Evolutionary conservation across 2,797 vertebrate genomes (phyloP), one percentile per base, ranked within the genome.

Genomic region (Tapera naevia): DNA sequence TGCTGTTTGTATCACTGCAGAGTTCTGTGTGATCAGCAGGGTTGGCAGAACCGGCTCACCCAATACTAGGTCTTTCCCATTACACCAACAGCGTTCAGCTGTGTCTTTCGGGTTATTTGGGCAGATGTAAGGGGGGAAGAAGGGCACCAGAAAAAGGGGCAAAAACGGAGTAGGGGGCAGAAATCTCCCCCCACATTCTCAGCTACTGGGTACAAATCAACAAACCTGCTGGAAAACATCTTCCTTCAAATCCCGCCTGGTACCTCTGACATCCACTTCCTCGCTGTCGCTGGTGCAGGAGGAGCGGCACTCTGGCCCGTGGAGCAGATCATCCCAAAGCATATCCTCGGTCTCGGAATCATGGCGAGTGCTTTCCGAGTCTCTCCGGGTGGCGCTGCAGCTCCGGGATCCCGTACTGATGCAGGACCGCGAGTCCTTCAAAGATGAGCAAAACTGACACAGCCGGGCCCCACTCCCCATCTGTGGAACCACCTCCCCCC

Each of bases 341-440:
- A 99, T 98, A 92, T 99, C 99, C 25, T 99, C 99, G 0, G 99
- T 99, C 97, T 99, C 99, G 0, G 99, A 99, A 91, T 98, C 99
- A 0, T 98, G 98, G 51, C 98, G 99, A 2, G 98, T 98, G 76
- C 98, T 98, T 61, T 98, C 98, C 0, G 97, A 98, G 24, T 98
- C 98, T 45, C 98, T 97, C 54, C 98, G 98, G 37, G 86, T 96
- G 57, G 82, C 76, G 11, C 88, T 92, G n/a, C 98, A 95, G 93
- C 96, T 96, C 45, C 80, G 96, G 9, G 98, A 96, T 12, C 93
- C 96, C 39, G 9, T 62, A 1, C 89, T 92, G 21, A 86, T 4
- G 57, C 96, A 96, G 32, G 97, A 54, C 70, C 96, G 87, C 11
- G 88, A 87, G 15, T 97, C 97, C 98, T 98, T 72, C 10, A 35